Evolutionary conservation across 2,888 invertebrate species (phyloP).

Genomic region (Ophion ventricosus): DNA sequence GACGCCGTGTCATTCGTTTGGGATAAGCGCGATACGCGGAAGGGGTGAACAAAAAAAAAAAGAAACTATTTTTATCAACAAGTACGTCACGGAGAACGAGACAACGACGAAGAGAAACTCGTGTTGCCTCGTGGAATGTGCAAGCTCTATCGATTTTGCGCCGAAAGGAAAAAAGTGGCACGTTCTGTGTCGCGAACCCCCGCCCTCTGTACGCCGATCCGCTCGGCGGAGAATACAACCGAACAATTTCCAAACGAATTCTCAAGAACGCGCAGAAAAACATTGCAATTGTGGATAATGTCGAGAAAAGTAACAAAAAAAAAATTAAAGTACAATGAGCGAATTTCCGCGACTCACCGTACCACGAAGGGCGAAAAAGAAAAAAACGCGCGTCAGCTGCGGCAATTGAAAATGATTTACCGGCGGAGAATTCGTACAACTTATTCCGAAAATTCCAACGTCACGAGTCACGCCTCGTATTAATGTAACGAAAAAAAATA

Average conservation of each 20-base stretch:
- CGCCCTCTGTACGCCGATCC: constrained; percentile 31
- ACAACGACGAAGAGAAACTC: constrained; percentile 37
- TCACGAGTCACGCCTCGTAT: not conserved
- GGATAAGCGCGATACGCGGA: not conserved
- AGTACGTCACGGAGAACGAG: constrained; percentile 47
- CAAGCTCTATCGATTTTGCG: constrained; percentile 76
- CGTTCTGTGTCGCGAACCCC: constrained; percentile 62
- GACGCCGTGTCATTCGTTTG: not conserved
- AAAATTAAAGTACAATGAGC: not conserved
- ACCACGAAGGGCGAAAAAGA: not conserved
- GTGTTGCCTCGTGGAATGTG: constrained; percentile 67
- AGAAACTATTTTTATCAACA: constrained; percentile 62
- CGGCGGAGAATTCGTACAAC: not conserved
- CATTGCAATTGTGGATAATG: not conserved
- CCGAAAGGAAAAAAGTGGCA: constrained; percentile 72
- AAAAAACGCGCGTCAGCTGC: not conserved
- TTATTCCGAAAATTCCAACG: not conserved
- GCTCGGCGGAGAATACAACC: constrained; percentile 1
- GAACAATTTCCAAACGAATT: not conserved
- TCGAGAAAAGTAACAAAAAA: not conserved
- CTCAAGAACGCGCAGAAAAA: not conserved
- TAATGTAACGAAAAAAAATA: not conserved
- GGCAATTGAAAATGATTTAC: not conserved
- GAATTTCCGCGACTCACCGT: not conserved
- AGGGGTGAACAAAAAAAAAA: not conserved